Evolutionary conservation across 2,113 vertebrate species (phyloP).

Genomic region (Jaculus jaculus): DNA sequence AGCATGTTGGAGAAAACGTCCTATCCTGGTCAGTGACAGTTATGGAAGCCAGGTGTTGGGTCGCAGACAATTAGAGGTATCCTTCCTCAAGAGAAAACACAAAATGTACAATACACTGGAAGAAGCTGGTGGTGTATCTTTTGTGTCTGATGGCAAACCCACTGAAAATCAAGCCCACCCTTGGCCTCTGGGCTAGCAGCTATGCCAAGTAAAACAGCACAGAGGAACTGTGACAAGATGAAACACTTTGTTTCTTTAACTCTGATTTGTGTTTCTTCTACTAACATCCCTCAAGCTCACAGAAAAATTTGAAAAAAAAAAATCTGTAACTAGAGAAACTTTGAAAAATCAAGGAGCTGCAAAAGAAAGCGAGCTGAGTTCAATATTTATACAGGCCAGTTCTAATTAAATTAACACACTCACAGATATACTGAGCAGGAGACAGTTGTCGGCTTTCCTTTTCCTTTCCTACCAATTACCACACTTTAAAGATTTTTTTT

Average conservation of each 20-base stretch:
- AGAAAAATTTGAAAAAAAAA: conserved; percentile 68
- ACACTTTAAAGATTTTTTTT: background rate
- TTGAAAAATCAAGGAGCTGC: conserved; percentile 77
- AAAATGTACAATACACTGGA: background rate
- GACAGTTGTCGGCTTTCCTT: conserved; percentile 49
- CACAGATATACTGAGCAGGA: conserved; percentile 51
- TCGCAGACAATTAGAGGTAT: background rate
- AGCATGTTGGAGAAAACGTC: background rate
- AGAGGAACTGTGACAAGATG: conserved; percentile 31
- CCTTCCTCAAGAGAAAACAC: background rate
- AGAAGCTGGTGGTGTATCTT: background rate
- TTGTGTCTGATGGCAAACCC: background rate
- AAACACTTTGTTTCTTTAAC: conserved; percentile 42
- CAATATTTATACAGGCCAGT: conserved; percentile 79
- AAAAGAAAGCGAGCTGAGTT: conserved; percentile 76
- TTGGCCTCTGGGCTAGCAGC: background rate
- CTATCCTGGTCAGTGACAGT: background rate
- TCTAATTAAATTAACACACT: conserved; percentile 82
- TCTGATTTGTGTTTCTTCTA: conserved; percentile 44
- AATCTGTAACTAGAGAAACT: conserved; percentile 69
- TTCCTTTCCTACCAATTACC: conserved; percentile 38
- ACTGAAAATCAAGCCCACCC: background rate
- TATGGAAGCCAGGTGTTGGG: background rate
- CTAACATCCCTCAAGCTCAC: conserved; percentile 56
- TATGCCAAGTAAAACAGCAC: conserved; percentile 18